These are phyloP conservation scores for Ophion costatus DNA, from an alignment of 2,888 invertebrate genomes.

Conservation along the genomic window DNA sequence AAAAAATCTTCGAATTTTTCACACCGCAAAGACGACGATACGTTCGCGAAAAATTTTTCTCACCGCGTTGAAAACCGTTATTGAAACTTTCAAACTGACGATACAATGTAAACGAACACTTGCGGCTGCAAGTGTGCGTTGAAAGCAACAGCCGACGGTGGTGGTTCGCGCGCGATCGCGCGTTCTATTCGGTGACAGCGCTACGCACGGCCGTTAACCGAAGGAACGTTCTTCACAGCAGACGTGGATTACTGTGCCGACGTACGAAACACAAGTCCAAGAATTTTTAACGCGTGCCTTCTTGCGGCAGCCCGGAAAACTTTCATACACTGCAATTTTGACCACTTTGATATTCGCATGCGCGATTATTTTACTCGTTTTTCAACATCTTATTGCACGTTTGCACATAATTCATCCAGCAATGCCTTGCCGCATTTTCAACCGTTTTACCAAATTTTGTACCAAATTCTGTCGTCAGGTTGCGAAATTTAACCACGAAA, in stretches of 20 bases:
- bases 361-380: too few species aligned
- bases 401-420: too few species aligned
- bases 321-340: not conserved
- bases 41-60: conserved; percentile 3
- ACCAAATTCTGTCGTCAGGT: not conserved
- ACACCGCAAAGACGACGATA: not conserved
- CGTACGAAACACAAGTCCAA: not conserved
- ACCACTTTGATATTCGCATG: not conserved
- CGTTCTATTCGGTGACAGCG: not conserved
- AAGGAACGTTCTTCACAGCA: not conserved
- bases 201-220: not conserved
- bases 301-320: too few species aligned
- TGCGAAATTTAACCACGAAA: not conserved
- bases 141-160: not conserved
- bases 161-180: conserved; percentile 4
- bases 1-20: not conserved
- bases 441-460: not conserved
- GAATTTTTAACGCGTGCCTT: not conserved
- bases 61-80: conserved; percentile 51
- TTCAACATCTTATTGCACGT: too few species aligned
- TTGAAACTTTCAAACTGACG: conserved; percentile 44
- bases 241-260: not conserved
- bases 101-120: conserved; percentile 33
- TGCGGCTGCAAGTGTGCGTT: conserved; percentile 13
- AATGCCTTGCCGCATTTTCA: not conserved